Base-by-base conservation (phyloP, 1,140 invertebrate species). In the Drosophila busckii region DNA sequence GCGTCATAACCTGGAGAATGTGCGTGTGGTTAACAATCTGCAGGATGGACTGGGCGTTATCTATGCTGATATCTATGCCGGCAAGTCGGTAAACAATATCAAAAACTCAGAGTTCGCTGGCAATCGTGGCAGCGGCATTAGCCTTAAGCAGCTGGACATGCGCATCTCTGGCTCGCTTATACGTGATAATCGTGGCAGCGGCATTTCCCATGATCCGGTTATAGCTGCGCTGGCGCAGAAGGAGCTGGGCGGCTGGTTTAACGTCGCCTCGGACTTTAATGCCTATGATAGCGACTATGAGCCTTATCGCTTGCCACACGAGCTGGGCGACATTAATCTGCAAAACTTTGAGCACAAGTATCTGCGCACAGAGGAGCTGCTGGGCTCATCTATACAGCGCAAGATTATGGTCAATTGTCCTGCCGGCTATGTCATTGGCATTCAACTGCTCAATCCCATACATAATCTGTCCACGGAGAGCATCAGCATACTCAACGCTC, bases 231-330 rank as follows among this genome's bases (percentile, higher is more conserved):
- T 93, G 2, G 93, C 97, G 78, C 96, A 98, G 86, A 90, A 95
- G 87, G 97, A 98, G 89, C 90, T 98, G 37, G 93, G 95, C 4
- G 95, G 96, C 1, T 98, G 97, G 97, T 95, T 97, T 66, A 91
- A 92, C 62, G 91, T 92, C 44, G 88, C 91, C 6, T 85, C 89
- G 0, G 91, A 92, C 53, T 89, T 90, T 17, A 91, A 92, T 48
- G 88, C 92, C 37, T 91, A 93, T 64, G 91, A 93, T 78, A 87
- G 90, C 23, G 90, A 90, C 70, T 94, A 94, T 61, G 89, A 90
- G 76, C 93, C 94, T 0, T 91, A 93, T 22, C 87, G 90, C 7
- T 88, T 95, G 59, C 94, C 94, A 6, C 71, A 88, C 20, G 88
- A 90, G 32, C 88, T 88, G 1, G 88, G 88, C 0, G 90, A 92